Evolutionary conservation across 2,113 vertebrate species (phyloP).

Genomic region (Helogale parvula): DNA sequence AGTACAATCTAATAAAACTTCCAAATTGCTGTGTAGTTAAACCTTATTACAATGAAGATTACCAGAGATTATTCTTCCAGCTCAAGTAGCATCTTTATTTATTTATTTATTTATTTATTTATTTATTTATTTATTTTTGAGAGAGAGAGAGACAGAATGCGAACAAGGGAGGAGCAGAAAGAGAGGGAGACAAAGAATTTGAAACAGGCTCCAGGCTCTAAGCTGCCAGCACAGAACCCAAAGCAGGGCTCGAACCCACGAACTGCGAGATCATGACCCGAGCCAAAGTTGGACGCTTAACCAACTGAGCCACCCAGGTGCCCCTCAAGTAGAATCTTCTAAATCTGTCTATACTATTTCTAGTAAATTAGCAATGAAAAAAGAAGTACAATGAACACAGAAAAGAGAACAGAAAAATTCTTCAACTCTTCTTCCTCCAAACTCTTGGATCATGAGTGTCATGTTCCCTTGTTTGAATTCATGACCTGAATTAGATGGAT

Average conservation of each 20-base stretch:
- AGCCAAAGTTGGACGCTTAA: too few relatives aligned
- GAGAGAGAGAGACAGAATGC: too few relatives aligned
- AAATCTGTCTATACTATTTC: neutral
- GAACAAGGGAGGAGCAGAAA: too few relatives aligned
- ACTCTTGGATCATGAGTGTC: neutral
- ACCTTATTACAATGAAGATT: neutral
- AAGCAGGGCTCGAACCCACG: too few relatives aligned
- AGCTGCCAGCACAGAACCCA: too few relatives aligned
- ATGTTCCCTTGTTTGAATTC: neutral
- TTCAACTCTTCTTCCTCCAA: neutral
- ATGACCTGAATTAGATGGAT: constrained; percentile 12
- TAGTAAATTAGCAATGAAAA: constrained; percentile 14
- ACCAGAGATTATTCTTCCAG: neutral
- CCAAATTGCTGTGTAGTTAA: constrained; percentile 37
- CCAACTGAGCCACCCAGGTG: too few relatives aligned
- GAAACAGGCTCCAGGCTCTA: too few relatives aligned
- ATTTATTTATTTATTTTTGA: too few relatives aligned
- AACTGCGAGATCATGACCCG: too few relatives aligned
- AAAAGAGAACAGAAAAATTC: neutral
- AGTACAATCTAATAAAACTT: neutral
- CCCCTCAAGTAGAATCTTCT: neutral
- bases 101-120: neutral
- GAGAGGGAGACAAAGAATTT: too few relatives aligned
- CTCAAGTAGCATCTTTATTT: neutral
- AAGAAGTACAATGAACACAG: neutral